These are phyloP conservation scores for Syngnathus acus DNA, from an alignment of 2,797 vertebrate species.

Conservation along the genomic window DNA sequence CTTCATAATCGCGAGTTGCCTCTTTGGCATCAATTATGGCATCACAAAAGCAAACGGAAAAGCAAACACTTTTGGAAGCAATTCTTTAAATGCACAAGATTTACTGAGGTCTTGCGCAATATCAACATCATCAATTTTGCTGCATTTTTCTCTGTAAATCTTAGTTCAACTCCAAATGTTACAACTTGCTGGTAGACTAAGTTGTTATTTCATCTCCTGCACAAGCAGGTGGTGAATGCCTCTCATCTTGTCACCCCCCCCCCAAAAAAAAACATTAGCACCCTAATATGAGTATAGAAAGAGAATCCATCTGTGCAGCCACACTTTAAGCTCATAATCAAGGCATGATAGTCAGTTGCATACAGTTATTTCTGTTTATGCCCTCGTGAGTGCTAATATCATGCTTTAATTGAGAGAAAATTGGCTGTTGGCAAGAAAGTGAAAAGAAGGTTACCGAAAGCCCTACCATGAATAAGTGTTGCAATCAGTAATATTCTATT, in stretches of 20 bases:
- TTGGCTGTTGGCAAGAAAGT: conserved; percentile 78
- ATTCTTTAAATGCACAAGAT: no score
- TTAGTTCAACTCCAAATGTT: no score
- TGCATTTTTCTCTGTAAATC: no score
- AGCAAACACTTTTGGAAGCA: no score
- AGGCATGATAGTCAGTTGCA: conserved; percentile 67
- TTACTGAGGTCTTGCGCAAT: no score
- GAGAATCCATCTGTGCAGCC: conserved; percentile 55
- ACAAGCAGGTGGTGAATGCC: conserved; percentile 25
- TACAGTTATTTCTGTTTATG: conserved; percentile 75
- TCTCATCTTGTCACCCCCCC: conserved; percentile 16
- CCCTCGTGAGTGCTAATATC: conserved; percentile 76
- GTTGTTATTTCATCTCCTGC: not conserved
- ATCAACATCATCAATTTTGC: no score
- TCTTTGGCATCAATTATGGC: no score
- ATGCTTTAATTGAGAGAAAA: conserved; percentile 83
- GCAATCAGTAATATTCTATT: conserved; percentile 81
- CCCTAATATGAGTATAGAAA: conserved; percentile 48
- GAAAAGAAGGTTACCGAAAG: conserved; percentile 74
- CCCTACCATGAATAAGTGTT: conserved; percentile 77
- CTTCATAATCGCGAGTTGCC: no score
- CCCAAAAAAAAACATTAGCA: not conserved
- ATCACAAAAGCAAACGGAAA: no score
- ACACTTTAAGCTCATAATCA: conserved; percentile 68
- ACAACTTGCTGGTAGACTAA: no score